Evolutionary conservation across 2,888 invertebrate genomes (phyloP), one percentile per base, ranked within the genome.

Genomic region (Drosophila formosana): DNA sequence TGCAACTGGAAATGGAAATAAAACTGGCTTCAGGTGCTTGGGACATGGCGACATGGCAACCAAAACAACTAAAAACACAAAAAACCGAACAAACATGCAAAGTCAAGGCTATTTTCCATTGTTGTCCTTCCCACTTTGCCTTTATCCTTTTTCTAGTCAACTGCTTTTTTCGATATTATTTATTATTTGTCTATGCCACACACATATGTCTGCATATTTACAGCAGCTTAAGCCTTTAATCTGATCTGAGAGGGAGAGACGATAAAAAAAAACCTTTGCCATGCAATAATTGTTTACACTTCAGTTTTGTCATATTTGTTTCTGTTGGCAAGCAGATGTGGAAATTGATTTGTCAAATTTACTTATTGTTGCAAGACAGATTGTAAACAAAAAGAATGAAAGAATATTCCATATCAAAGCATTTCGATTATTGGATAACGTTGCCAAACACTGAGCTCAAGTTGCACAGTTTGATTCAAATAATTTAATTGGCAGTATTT

Each of bases 101-200:
- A 81, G 82, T 81, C 82, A 82, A 87, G 82, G 82, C 73, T 84
- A 57, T 53, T 18, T 5, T 49, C 62, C 55, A 76, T 61, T 67
- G 66, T 46, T 66, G 34, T 63, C 56, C 57, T 61, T 39, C 28
- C 3, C 39, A 18, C 13, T 11, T 7, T 1, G 8, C 9, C 34
- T 5, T 2, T 43, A 5, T 1, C 28, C 23, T 39, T 5, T 39
- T 45, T 5, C 50, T 25, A 4, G 13, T 25, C 34, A 26, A 3
- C 7, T 9, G 13, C 52, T 55, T 58, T 39, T 51, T 71, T 56
- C 25, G 51, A 37, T 49, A 53, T 47, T 72, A 64, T 77, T 76
- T 77, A 72, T 63, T 72, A 47, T 71, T 58, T 51, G 50, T 52
- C 53, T 58, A 18, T 49, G 50, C 18, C 28, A 28, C 28, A 28